phyloP scores from a whole-genome alignment of 2,113 vertebrate species.

The Petroica traversi region DNA sequence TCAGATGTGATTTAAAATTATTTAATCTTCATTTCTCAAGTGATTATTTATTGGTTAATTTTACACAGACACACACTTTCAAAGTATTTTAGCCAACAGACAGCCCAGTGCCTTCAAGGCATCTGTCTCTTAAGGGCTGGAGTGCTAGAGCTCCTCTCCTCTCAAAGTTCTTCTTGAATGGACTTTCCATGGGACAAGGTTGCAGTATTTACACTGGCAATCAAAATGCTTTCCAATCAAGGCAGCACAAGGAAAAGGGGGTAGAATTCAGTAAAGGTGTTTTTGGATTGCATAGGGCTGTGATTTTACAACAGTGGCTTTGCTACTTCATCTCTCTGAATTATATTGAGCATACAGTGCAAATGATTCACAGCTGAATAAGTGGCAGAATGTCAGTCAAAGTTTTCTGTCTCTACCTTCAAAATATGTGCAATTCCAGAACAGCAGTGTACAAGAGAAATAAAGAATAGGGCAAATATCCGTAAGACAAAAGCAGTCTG shows the following conservation, averaged over 20 bases:
- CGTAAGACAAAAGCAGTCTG: neutral
- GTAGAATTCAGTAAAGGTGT: neutral
- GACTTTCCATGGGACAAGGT: neutral
- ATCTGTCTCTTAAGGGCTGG: neutral
- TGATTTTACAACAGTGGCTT: neutral
- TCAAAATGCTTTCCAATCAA: neutral
- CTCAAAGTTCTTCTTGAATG: neutral
- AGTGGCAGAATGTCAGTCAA: neutral
- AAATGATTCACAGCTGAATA: neutral
- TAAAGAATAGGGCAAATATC: neutral
- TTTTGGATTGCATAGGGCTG: neutral
- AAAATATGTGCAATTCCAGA: neutral
- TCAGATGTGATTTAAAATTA: neutral
- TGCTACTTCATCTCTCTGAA: neutral
- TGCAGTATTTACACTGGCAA: neutral
- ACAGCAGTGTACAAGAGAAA: neutral
- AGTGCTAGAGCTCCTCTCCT: neutral
- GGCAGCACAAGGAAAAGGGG: neutral
- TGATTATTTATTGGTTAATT: neutral
- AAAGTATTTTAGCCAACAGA: neutral
- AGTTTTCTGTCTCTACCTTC: neutral
- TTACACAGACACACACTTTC: neutral
- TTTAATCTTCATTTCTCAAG: neutral
- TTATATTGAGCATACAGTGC: rapidly evolving
- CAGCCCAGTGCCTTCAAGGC: rapidly evolving